Evolutionary conservation across 2,113 vertebrate species (phyloP).

Genomic region (Riparia riparia): DNA sequence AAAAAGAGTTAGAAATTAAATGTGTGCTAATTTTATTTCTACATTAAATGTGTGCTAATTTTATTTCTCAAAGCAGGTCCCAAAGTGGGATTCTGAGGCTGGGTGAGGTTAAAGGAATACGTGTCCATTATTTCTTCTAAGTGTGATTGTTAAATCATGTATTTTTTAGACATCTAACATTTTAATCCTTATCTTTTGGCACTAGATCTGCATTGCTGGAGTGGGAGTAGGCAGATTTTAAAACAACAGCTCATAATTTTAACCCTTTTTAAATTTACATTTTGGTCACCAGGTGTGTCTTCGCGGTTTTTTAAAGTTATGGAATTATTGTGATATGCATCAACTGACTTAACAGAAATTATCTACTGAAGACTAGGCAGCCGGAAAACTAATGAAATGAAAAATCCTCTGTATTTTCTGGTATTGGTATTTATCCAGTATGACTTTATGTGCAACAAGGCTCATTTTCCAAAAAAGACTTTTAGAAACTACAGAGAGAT

Average conservation of each 20-base stretch:
- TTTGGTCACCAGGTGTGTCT: background rate
- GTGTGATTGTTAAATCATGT: background rate
- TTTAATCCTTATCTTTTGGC: constrained; percentile 26
- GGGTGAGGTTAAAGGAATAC: background rate
- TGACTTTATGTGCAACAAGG: background rate
- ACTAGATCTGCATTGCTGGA: constrained; percentile 10
- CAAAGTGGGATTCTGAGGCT: background rate
- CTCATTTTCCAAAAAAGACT: background rate
- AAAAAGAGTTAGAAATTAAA: background rate
- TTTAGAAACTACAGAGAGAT: background rate
- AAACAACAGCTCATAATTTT: background rate
- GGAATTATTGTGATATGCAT: background rate
- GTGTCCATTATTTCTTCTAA: background rate
- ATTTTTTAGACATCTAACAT: background rate
- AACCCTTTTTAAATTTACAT: background rate
- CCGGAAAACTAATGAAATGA: background rate
- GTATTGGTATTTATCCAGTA: background rate
- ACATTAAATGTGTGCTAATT: background rate
- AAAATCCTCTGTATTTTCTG: background rate
- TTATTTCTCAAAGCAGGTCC: background rate
- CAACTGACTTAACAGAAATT: background rate
- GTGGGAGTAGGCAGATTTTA: constrained; percentile 34
- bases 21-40: background rate
- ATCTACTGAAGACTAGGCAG: background rate
- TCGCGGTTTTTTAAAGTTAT: background rate